These are phyloP conservation scores for Apogon talboti DNA, from an alignment of 2,797 vertebrate genomes.

Conservation along the genomic window DNA sequence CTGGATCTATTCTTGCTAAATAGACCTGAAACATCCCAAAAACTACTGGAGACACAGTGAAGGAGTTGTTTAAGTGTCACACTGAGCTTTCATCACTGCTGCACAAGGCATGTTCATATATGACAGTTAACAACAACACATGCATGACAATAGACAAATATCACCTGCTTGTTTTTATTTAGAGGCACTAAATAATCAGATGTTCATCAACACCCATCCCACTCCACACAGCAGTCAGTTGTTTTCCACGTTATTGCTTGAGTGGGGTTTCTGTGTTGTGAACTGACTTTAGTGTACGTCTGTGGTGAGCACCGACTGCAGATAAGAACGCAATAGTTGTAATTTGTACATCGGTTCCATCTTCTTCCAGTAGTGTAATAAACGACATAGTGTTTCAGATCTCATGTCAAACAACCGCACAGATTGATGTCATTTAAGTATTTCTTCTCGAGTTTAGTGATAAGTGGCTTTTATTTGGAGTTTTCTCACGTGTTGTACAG, in stretches of 20 bases:
- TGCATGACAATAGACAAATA: slow-evolving; percentile 42
- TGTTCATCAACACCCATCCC: slow-evolving; percentile 7
- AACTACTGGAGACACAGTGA: slow-evolving; percentile 46
- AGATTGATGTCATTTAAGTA: slow-evolving; percentile 70
- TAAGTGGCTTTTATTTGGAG: slow-evolving; percentile 22
- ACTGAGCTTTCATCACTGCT: slow-evolving; percentile 30
- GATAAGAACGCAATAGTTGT: slow-evolving; percentile 26
- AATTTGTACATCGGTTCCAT: slow-evolving; percentile 35
- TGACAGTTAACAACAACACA: slow-evolving; percentile 25
- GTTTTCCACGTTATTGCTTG: slow-evolving; percentile 23
- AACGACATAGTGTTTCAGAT: slow-evolving; percentile 46
- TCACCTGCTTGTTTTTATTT: slow-evolving; percentile 35
- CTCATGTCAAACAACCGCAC: slow-evolving; percentile 54
- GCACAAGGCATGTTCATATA: slow-evolving; percentile 54
- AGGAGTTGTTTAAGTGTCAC: slow-evolving; percentile 27
- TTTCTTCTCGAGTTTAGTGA: slow-evolving; percentile 38
- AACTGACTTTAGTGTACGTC: slow-evolving; percentile 42
- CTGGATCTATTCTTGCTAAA: slow-evolving; percentile 56
- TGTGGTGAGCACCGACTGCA: slow-evolving; percentile 42
- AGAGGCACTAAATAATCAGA: slow-evolving; percentile 14
- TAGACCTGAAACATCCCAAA: slow-evolving; percentile 28
- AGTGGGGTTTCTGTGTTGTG: slow-evolving; percentile 55
- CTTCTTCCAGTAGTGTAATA: slow-evolving; percentile 38
- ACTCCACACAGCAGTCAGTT: slow-evolving; percentile 6
- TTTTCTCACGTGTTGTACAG: slow-evolving; percentile 13